Conservation (phyloP, 2,888 invertebrate species). For the Andrena bicolor region DNA sequence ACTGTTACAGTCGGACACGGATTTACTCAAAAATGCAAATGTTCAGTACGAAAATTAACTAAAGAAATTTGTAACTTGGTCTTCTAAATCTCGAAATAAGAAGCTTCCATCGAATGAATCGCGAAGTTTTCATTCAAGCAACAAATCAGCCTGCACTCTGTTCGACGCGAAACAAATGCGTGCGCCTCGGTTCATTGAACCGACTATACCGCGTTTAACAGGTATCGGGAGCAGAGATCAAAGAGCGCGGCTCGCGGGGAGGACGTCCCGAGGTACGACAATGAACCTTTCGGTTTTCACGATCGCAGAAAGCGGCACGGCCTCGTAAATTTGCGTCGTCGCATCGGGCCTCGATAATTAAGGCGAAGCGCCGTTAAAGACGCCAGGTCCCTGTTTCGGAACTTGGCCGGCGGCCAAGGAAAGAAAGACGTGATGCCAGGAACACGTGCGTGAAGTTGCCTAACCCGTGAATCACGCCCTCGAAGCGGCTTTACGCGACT, state of each 20-base stretch:
- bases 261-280: conserved; percentile 38
- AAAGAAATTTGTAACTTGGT: too few species aligned
- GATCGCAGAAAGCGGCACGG: conserved; percentile 37
- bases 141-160: too few species aligned
- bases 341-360: conserved; percentile 64
- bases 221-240: conserved; percentile 13
- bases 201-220: conserved; percentile 1
- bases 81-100: too few species aligned
- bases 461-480: conserved; percentile 67
- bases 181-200: conserved; percentile 4
- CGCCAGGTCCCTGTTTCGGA: conserved; percentile 56
- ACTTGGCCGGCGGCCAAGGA: conserved; percentile 63
- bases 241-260: conserved; percentile 7
- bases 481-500: conserved; percentile 45
- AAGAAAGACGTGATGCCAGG: conserved; percentile 60
- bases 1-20: too few species aligned
- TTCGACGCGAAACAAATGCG: too few species aligned
- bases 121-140: too few species aligned
- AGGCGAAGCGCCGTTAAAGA: conserved; percentile 59
- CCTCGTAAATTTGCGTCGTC: conserved; percentile 60
- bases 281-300: conserved; percentile 58
- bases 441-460: conserved; percentile 70
- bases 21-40: too few species aligned
- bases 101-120: too few species aligned
- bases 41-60: too few species aligned